Conservation (phyloP, 1,140 invertebrate genomes). For the Tribolium madens region DNA sequence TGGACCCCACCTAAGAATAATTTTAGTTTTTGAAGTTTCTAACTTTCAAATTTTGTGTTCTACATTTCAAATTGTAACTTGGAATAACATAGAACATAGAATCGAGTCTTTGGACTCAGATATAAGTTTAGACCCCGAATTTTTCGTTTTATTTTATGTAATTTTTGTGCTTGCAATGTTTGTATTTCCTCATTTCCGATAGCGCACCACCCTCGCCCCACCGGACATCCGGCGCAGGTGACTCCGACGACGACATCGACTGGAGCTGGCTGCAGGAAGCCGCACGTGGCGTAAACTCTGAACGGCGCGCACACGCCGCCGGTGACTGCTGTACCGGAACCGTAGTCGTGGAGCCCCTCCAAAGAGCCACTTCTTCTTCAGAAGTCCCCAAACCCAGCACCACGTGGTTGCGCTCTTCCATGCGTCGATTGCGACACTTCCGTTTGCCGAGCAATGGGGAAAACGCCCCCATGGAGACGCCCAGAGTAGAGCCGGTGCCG, state of each 20-base stretch:
- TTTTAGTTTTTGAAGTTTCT: too few relatives aligned
- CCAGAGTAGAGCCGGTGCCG: not conserved
- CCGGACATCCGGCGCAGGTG: constrained; percentile 45
- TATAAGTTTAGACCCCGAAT: too few relatives aligned
- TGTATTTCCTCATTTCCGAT: too few relatives aligned
- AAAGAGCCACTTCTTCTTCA: constrained; percentile 51
- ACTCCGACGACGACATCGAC: constrained; percentile 51
- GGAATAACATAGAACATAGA: too few relatives aligned
- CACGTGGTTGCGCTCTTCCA: constrained; percentile 63
- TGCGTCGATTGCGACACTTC: constrained; percentile 62
- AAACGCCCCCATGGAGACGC: constrained; percentile 37
- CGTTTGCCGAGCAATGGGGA: constrained; percentile 55
- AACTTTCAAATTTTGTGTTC: too few relatives aligned
- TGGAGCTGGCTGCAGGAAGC: constrained; percentile 57
- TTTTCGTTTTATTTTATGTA: too few relatives aligned
- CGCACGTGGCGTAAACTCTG: constrained; percentile 44
- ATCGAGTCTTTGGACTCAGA: too few relatives aligned
- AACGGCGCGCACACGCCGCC: constrained; percentile 56
- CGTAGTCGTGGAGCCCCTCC: constrained; percentile 54
- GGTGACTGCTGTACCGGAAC: constrained; percentile 60
- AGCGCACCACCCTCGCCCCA: constrained; percentile 5
- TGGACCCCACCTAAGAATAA: too few relatives aligned
- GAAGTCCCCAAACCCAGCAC: constrained; percentile 45
- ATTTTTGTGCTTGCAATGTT: too few relatives aligned
- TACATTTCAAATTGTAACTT: too few relatives aligned